Percentiles rank a stretch among this genome's conserved stretches.
These are phyloP conservation scores for Piaya cayana DNA, from an alignment of 2,113 vertebrate genomes.

Conservation along the genomic window DNA sequence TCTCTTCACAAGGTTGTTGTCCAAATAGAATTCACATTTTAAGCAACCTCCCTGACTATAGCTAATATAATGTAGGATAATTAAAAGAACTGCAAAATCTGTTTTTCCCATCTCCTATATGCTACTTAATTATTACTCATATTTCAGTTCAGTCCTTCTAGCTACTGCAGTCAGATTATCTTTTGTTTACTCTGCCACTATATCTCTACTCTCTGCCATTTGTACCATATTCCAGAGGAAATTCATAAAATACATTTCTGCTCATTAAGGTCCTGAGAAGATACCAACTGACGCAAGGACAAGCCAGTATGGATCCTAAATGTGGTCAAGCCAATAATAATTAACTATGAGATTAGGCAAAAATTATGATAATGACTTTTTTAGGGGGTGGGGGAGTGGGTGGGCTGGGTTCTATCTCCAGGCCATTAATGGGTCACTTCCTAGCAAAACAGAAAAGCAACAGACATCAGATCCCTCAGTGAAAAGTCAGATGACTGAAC, in stretches of 20 bases:
- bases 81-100: slow-evolving; percentile 11
- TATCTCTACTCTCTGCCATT: not conserved
- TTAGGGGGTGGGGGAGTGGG: too few relatives aligned
- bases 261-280: not conserved
- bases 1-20: not conserved
- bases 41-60: not conserved
- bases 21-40: slow-evolving; percentile 5
- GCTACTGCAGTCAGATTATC: not conserved
- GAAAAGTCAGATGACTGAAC: slow-evolving; percentile 2
- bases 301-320: not conserved
- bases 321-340: not conserved
- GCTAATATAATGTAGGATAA: not conserved
- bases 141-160: not conserved
- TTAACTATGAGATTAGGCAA: not conserved
- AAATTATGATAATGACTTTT: not conserved
- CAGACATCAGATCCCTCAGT: not conserved
- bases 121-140: not conserved
- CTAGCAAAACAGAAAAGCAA: not conserved
- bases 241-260: not conserved
- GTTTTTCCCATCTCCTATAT: not conserved
- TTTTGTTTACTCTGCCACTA: not conserved
- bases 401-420: not conserved
- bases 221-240: not conserved
- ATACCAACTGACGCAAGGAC: not conserved
- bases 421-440: not conserved